These are phyloP conservation scores for Oreocharis arfaki DNA, from an alignment of 2,113 vertebrate species.

Conservation along the genomic window DNA sequence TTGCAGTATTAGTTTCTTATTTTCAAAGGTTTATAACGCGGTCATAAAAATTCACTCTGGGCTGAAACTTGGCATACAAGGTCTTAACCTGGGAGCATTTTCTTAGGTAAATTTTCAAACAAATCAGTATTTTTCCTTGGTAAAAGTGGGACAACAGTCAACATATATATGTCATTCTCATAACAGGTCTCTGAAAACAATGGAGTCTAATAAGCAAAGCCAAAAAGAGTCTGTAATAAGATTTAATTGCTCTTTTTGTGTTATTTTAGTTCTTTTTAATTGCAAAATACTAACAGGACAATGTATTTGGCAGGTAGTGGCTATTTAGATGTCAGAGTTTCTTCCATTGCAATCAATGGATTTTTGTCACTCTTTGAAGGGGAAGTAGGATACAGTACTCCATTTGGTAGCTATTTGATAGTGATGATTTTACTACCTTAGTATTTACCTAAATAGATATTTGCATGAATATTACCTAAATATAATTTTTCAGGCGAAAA, in stretches of 20 bases:
- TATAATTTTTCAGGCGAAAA: not conserved
- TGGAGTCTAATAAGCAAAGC: not conserved
- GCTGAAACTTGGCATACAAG: constrained; percentile 66
- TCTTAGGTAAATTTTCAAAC: constrained; percentile 67
- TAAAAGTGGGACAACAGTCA: not conserved
- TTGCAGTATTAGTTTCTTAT: constrained; percentile 79
- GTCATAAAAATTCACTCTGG: constrained; percentile 73
- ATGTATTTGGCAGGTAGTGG: not conserved
- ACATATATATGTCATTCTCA: not conserved
- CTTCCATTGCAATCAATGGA: not conserved
- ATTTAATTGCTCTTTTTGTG: not conserved
- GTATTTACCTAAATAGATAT: not conserved
- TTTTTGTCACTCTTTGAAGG: not conserved
- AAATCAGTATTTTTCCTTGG: constrained; percentile 42
- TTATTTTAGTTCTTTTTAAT: not conserved
- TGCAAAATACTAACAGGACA: not conserved
- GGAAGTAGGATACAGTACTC: not conserved
- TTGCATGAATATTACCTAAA: not conserved
- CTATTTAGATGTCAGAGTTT: not conserved
- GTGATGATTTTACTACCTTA: not conserved
- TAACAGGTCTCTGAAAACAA: not conserved
- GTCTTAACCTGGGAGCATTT: constrained; percentile 71
- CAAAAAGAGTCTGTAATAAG: not conserved
- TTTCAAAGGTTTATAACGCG: constrained; percentile 79
- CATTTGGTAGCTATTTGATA: not conserved